Percentiles rank a stretch among this genome's conserved stretches.
phyloP scores from a whole-genome alignment of 2,797 vertebrate genomes.

The Odontamblyopus lacepedii region DNA sequence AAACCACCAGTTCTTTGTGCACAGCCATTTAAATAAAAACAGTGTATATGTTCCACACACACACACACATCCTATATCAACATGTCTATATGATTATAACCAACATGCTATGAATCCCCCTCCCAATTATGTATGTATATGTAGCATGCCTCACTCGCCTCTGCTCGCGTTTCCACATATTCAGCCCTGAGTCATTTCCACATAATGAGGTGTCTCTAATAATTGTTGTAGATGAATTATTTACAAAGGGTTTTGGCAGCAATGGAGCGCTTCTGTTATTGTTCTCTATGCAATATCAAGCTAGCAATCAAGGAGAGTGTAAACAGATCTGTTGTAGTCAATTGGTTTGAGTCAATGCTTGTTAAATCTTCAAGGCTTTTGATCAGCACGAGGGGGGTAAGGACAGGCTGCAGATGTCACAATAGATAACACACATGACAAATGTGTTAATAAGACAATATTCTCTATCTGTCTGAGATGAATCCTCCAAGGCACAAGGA shows the following conservation, averaged over 20 bases:
- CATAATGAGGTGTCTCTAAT: constrained; percentile 53
- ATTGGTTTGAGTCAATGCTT: constrained; percentile 22
- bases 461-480: constrained; percentile 31
- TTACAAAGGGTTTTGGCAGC: constrained; percentile 32
- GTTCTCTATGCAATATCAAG: constrained; percentile 29
- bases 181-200: constrained; percentile 39
- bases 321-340: constrained; percentile 36
- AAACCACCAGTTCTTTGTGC: too few species aligned
- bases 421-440: constrained; percentile 4
- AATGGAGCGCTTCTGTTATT: constrained; percentile 40
- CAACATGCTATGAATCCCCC: constrained; percentile 13
- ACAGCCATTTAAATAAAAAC: constrained; percentile 17
- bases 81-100: constrained; percentile 7
- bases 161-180: constrained; percentile 40
- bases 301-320: constrained; percentile 32
- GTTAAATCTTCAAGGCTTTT: constrained; percentile 5
- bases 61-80: constrained; percentile 25
- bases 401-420: constrained; percentile 21
- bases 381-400: constrained; percentile 15
- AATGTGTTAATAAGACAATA: constrained; percentile 19
- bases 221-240: constrained; percentile 48
- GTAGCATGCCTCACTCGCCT: constrained; percentile 32
- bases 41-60: constrained; percentile 6
- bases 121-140: constrained; percentile 32
- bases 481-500: constrained; percentile 10